phyloP scores from a whole-genome alignment of 2,888 invertebrate species.

The Agrotis ipsilon region DNA sequence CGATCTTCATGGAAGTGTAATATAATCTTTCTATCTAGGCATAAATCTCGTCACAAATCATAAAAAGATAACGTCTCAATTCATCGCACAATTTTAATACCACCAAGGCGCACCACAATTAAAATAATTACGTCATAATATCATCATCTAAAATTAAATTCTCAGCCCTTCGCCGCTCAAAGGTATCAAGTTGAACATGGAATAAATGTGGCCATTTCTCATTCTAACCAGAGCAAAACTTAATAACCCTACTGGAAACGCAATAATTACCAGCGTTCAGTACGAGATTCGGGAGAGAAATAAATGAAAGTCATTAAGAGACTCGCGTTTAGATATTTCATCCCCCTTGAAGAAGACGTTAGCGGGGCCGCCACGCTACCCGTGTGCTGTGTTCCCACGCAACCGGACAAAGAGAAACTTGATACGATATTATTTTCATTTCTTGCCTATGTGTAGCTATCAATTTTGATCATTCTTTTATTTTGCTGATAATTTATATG shows the following conservation, averaged over 20 bases:
- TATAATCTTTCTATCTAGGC: neutral
- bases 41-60: conserved; percentile 21
- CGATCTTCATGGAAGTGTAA: neutral
- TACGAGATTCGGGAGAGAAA: conserved; percentile 89
- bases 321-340: conserved; percentile 90
- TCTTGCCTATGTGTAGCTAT: conserved; percentile 35
- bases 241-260: conserved; percentile 90
- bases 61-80: conserved; percentile 49
- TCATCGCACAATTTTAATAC: conserved; percentile 54
- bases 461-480: too few species aligned
- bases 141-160: conserved; percentile 88
- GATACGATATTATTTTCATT: conserved; percentile 11
- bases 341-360: conserved; percentile 89
- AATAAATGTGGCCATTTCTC: conserved; percentile 90
- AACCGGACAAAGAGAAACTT: conserved; percentile 75
- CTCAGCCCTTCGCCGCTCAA: conserved; percentile 81
- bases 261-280: conserved; percentile 89
- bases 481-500: too few species aligned
- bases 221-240: conserved; percentile 90
- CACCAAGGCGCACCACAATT: conserved; percentile 75
- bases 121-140: conserved; percentile 86
- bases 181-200: conserved; percentile 88
- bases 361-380: conserved; percentile 77
- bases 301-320: conserved; percentile 90
- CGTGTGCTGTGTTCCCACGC: conserved; percentile 86